Percentiles rank a stretch among this genome's conserved stretches.
phyloP scores from a whole-genome alignment of 1,140 invertebrate genomes.

The Xylocopa sonorina region DNA sequence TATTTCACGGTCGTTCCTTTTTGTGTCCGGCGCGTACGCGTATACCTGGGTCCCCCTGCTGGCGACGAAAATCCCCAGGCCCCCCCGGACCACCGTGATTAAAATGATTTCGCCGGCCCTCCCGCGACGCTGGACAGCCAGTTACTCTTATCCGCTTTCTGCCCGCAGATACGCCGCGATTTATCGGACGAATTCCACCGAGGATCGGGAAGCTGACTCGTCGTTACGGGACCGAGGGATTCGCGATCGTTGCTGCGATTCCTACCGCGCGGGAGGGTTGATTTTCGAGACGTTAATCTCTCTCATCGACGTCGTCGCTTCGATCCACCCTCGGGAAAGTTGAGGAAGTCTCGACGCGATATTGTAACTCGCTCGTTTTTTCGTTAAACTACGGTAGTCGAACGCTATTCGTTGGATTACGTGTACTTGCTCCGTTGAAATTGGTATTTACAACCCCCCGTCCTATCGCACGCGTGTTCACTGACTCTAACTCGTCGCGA shows the following conservation, averaged over 20 bases:
- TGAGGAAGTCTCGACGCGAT: not conserved
- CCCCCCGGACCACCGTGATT: slow-evolving; percentile 57
- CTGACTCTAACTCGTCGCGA: slow-evolving; percentile 28
- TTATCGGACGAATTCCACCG: not conserved
- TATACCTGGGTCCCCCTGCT: slow-evolving; percentile 16
- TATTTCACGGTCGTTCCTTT: slow-evolving; percentile 73
- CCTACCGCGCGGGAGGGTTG: not conserved
- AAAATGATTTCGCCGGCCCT: slow-evolving; percentile 53
- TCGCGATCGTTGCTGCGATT: not conserved
- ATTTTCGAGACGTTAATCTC: not conserved
- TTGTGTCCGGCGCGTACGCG: slow-evolving; percentile 46
- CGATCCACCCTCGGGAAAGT: not conserved
- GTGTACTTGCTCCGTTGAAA: not conserved
- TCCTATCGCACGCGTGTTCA: slow-evolving; percentile 14
- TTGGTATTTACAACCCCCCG: slow-evolving; percentile 1
- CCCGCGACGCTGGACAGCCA: slow-evolving; percentile 38
- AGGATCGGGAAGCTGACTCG: not conserved
- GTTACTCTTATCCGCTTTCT: slow-evolving; percentile 35
- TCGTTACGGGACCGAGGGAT: not conserved
- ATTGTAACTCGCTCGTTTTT: not conserved
- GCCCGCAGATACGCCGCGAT: slow-evolving; percentile 9
- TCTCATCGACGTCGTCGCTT: not conserved
- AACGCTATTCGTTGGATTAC: too few relatives aligned
- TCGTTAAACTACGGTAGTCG: not conserved
- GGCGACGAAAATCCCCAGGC: slow-evolving; percentile 58